phyloP scores from a whole-genome alignment of 1,140 invertebrate genomes.

The Trichomalopsis sarcophagae region DNA sequence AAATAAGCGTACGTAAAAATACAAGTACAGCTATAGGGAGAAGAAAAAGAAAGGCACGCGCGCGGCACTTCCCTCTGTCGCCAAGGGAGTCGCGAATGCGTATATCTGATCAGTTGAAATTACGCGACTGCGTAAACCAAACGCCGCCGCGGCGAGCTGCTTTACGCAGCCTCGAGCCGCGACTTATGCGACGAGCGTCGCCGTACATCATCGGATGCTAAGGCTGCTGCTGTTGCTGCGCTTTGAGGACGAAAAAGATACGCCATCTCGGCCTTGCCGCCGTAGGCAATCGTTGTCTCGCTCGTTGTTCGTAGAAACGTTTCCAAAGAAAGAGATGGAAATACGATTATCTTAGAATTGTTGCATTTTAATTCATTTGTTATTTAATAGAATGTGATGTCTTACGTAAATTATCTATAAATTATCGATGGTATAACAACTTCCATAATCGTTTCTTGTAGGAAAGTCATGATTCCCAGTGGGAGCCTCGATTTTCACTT shows the following conservation, averaged over 20 bases:
- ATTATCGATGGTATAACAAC: background rate
- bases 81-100: background rate
- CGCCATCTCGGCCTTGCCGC: background rate
- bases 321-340: too few relatives aligned
- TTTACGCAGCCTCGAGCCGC: constrained; percentile 13
- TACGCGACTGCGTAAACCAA: constrained; percentile 20
- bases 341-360: too few relatives aligned
- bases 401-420: background rate
- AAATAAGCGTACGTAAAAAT: background rate
- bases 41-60: background rate
- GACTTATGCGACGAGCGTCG: constrained; percentile 44
- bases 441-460: background rate
- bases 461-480: background rate
- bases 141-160: background rate
- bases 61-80: background rate
- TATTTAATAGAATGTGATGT: too few relatives aligned
- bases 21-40: background rate
- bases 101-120: constrained; percentile 40
- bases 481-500: too few relatives aligned
- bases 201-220: constrained; percentile 41
- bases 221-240: constrained; percentile 7
- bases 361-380: too few relatives aligned
- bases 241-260: constrained; percentile 16
- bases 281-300: too few relatives aligned
- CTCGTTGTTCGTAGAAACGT: too few relatives aligned